Percentiles rank a stretch among this genome's conserved stretches.
These are phyloP conservation scores for Cyclophora albipunctata DNA, from an alignment of 2,888 invertebrate genomes.

Conservation along the genomic window DNA sequence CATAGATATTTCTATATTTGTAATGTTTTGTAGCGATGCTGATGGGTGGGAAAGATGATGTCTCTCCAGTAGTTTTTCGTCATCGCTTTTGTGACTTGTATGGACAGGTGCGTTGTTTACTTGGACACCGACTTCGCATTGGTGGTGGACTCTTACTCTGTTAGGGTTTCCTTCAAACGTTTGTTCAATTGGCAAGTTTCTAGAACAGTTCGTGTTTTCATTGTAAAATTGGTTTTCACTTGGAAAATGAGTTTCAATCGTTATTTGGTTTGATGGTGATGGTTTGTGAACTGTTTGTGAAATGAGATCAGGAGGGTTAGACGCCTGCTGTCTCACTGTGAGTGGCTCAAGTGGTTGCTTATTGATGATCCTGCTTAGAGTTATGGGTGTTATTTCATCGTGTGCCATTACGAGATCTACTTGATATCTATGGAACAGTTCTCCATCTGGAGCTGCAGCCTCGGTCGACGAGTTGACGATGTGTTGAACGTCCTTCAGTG, in stretches of 20 bases:
- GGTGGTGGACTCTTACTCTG: conserved; percentile 37
- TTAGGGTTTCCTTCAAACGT: conserved; percentile 25
- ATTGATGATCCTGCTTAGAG: conserved; percentile 60
- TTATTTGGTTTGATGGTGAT: conserved; percentile 54
- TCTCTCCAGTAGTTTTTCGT: conserved; percentile 67
- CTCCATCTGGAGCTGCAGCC: conserved; percentile 50
- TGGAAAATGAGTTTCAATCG: conserved; percentile 67
- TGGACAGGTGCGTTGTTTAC: conserved; percentile 41
- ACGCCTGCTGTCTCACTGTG: conserved; percentile 27
- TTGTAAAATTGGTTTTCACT: conserved; percentile 46
- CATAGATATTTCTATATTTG: conserved; percentile 67
- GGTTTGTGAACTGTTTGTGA: conserved; percentile 65
- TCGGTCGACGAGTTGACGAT: conserved; percentile 72
- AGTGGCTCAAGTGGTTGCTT: conserved; percentile 46
- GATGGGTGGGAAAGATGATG: conserved; percentile 50
- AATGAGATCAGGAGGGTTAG: conserved; percentile 65
- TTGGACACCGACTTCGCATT: conserved; percentile 52
- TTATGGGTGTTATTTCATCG: conserved; percentile 76
- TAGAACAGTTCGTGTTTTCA: conserved; percentile 30
- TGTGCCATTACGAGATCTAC: conserved; percentile 79
- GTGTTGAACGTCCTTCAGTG: conserved; percentile 78
- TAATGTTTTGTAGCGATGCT: conserved; percentile 65
- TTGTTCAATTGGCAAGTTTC: conserved; percentile 29
- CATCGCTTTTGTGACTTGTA: conserved; percentile 68
- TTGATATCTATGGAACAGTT: conserved; percentile 61